Evolutionary conservation across 2,113 vertebrate genomes (phyloP), one percentile per base, ranked within the genome.

Genomic region (Grallaria varia): DNA sequence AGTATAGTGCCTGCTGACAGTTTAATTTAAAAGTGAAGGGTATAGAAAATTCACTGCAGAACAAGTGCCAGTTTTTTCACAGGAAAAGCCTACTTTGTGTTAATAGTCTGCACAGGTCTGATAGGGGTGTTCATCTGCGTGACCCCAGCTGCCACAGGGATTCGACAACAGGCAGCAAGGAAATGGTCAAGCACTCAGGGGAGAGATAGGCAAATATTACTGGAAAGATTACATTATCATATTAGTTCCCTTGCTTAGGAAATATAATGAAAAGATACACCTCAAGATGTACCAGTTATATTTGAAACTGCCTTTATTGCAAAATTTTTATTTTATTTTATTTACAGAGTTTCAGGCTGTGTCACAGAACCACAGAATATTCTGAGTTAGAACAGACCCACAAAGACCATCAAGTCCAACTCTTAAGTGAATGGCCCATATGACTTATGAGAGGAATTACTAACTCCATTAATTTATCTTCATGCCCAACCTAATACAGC

Each of bases 21-120:
- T 49, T 97, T 84, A 93, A 88, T 92, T 80, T 84, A 66, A 72
- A 93, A 92, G 16, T 94, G 72, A 96, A 87, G 30, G 66, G 42
- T 89, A 67, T 93, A 88, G 66, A 79, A 90, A 89, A 81, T 87
- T 93, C 49, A 82, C 66, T 91, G 72, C 23, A 62, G 42, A 72
- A 39, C 55, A 77, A 90, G 47, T 90, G 56, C 53, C 62, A 86
- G 67, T 42, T 79, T 94, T 79, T 84, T 47, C 64, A 33, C 55
- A 82, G 76, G n/a, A 95, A 90, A 95, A 79, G 20, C 22, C 37
- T 81, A 56, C 39, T 96, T 91, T 80, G 10, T 76, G 30, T 95
- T 92, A 91, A 74, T 8, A 71, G 39, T 79, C 39, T 83, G 22
- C 20, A 45, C 5, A 68, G 30, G 71, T 83, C 23, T 68, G 33